Percentiles rank a stretch among this genome's conserved stretches.
Conservation (phyloP, 1,140 invertebrate genomes). For the Pantala flavescens region DNA sequence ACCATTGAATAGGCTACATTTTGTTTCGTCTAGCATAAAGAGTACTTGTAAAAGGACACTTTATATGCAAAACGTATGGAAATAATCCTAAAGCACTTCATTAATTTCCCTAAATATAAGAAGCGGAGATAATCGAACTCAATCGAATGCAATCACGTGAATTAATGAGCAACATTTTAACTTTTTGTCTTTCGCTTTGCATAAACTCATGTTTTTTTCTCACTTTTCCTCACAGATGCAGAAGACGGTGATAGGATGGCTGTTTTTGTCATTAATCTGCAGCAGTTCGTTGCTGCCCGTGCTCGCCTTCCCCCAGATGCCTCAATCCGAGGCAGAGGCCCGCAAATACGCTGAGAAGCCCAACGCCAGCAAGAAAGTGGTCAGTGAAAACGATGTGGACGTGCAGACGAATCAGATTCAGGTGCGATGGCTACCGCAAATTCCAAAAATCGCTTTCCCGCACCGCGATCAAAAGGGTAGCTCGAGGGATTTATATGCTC, state of each 20-base stretch:
- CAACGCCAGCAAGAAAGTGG: slow-evolving; percentile 74
- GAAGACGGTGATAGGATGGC: slow-evolving; percentile 20
- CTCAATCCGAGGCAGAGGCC: slow-evolving; percentile 32
- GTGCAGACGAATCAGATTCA: slow-evolving; percentile 67
- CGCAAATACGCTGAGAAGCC: slow-evolving; percentile 78
- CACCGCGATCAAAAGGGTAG: neutral
- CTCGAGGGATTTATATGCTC: no score
- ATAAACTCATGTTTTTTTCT: no score
- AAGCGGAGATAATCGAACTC: no score
- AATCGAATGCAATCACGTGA: no score
- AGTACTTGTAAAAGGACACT: no score
- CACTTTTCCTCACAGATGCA: neutral
- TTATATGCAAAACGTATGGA: no score
- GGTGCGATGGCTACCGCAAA: slow-evolving; percentile 28
- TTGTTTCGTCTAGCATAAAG: no score
- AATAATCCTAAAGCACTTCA: no score
- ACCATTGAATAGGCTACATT: no score
- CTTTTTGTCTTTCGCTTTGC: no score
- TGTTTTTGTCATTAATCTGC: slow-evolving; percentile 24
- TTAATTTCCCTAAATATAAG: no score
- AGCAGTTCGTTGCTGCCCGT: slow-evolving; percentile 21
- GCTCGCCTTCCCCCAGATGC: slow-evolving; percentile 20
- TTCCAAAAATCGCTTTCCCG: neutral
- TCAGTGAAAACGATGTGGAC: slow-evolving; percentile 53
- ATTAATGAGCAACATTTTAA: no score